phyloP scores from a whole-genome alignment of 1,140 invertebrate species.

The Asbolus verrucosus region DNA sequence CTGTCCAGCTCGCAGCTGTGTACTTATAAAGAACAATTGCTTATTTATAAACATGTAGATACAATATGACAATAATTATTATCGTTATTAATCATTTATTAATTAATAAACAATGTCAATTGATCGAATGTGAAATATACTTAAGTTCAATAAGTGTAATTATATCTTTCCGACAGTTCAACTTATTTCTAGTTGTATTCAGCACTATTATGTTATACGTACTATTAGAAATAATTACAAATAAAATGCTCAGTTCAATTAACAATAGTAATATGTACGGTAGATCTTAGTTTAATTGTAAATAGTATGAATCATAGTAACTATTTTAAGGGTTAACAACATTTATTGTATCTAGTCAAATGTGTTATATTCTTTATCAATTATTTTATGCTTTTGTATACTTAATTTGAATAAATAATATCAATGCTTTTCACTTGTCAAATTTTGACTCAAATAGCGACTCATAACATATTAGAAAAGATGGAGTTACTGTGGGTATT shows the following conservation, averaged over 20 bases:
- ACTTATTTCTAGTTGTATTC: constrained; percentile 27
- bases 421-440: constrained; percentile 12
- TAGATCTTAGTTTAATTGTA: background rate
- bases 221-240: constrained; percentile 23
- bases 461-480: background rate
- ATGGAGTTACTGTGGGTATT: no score
- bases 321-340: constrained; percentile 9
- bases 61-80: no score
- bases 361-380: constrained; percentile 27
- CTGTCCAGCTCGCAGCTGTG: no score
- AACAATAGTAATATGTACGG: background rate
- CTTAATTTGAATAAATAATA: constrained; percentile 24
- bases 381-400: constrained; percentile 36
- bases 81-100: no score
- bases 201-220: background rate
- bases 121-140: no score
- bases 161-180: constrained; percentile 23
- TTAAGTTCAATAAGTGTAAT: no score
- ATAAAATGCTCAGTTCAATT: constrained; percentile 21
- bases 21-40: no score
- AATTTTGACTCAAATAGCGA: background rate
- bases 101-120: no score
- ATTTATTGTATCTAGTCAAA: constrained; percentile 32
- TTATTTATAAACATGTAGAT: no score
- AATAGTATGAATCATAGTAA: background rate